phyloP scores from a whole-genome alignment of 1,140 invertebrate species.

The Samia ricini region DNA sequence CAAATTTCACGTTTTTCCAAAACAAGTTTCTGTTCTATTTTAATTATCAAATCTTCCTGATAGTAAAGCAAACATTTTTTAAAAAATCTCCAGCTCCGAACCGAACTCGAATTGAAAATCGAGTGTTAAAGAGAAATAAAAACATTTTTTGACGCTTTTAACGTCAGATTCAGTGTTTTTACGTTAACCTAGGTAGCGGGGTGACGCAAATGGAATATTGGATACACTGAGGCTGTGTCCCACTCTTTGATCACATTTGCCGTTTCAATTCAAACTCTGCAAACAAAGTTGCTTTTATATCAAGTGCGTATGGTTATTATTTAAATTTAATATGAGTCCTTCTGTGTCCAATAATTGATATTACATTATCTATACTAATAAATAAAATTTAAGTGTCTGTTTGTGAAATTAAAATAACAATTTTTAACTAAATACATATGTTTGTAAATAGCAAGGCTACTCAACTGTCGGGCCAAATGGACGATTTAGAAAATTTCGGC shows the following conservation, averaged over 20 bases:
- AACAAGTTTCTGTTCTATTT: not conserved
- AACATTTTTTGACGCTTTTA: not conserved
- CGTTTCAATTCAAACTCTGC: not conserved
- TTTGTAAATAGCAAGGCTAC: too few relatives aligned
- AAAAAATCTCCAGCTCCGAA: not conserved
- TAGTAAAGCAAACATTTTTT: not conserved
- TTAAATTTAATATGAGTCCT: too few relatives aligned
- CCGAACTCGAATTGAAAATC: not conserved
- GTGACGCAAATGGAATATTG: not conserved
- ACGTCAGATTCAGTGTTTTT: not conserved
- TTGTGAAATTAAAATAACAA: too few relatives aligned
- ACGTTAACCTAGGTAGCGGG: not conserved
- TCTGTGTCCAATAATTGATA: too few relatives aligned
- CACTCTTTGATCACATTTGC: not conserved
- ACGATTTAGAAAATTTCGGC: too few relatives aligned
- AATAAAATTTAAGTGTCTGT: too few relatives aligned
- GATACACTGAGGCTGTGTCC: not conserved
- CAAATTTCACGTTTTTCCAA: not conserved
- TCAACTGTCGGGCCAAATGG: too few relatives aligned
- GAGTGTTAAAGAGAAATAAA: not conserved
- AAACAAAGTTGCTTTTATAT: not conserved
- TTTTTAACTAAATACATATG: too few relatives aligned
- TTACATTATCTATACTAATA: too few relatives aligned
- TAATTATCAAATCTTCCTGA: not conserved
- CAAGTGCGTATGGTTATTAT: not conserved